Base-by-base conservation (phyloP, 2,888 invertebrate species). In the Cephus nigrinus region DNA sequence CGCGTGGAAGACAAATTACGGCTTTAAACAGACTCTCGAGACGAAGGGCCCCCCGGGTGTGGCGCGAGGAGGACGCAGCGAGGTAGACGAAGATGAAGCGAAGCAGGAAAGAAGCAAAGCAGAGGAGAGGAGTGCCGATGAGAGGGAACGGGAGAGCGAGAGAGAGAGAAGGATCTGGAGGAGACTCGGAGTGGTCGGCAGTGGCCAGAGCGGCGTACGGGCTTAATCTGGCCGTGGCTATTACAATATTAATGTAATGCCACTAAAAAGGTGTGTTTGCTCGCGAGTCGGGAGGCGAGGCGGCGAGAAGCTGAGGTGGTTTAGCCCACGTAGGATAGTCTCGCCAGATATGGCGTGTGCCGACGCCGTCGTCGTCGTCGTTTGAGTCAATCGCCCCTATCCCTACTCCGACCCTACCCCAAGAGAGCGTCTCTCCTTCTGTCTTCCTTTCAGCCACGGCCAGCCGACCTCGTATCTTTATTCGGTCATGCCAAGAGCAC, bases 261-360 rank as follows among this genome's bases (percentile, higher is more conserved):
- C 85, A 88, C 88, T 89, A 90, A 90, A 90, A 90, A 90, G 90
- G 90, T 90, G 89, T 89, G 90, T 88, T 89, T 88, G 90, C 88
- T 88, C 85, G 82, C 80, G 81, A 79, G 79, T 77, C 81, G 82
- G 79, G 82, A 85, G 83, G 80, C 78, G 83, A 83, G 85, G 86
- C 84, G 55, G 55, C 9, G 55, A 55, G 55, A 55, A 55, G 23
- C 55, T 23, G 83, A 85, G 84, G 84, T 85, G 55, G 55, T 85
- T 83, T 85, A 85, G 88, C 89, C 89, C 88, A 90, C 90, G 90
- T 90, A 90, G 88, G 88, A 87, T 85, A 90, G 88, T 89, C 90
- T 89, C 84, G 87, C 90, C 90, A 85, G 89, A 90, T 90, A 90
- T 90, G 90, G 90, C 89, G 88, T 88, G 89, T 87, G 89, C 89